These are phyloP conservation scores for Lacerta bilineata DNA, from an alignment of 2,797 vertebrate species.

Conservation along the genomic window DNA sequence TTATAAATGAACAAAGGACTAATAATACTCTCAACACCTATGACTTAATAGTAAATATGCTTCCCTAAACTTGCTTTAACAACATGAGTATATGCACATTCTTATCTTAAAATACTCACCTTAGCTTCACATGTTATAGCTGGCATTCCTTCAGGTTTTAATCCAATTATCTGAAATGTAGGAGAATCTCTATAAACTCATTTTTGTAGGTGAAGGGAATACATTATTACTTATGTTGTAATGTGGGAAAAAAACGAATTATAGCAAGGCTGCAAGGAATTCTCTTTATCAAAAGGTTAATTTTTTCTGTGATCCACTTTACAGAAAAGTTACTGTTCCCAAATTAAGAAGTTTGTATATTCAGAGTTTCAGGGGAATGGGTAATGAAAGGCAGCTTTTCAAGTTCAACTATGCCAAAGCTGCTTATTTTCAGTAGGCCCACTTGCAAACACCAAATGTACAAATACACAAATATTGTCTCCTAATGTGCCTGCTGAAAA, in stretches of 20 bases:
- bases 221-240: no score
- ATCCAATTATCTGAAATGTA: conserved; percentile 88
- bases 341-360: background rate
- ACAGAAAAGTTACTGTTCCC: background rate
- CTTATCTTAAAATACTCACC: conserved; percentile 80
- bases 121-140: conserved; percentile 85
- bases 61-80: conserved; percentile 22
- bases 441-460: background rate
- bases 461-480: background rate
- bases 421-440: background rate
- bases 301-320: conserved; percentile 7
- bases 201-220: background rate
- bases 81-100: conserved; percentile 23
- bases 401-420: background rate
- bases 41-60: conserved; percentile 18
- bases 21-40: background rate
- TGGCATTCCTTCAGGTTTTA: conserved; percentile 88
- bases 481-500: background rate
- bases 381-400: background rate
- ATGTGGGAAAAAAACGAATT: background rate
- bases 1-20: background rate
- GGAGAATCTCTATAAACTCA: conserved; percentile 29
- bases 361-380: background rate
- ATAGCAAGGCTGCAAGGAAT: background rate
- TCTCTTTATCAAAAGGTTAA: background rate